phyloP scores from a whole-genome alignment of 1,140 invertebrate genomes.

The Ceratina japonica region DNA sequence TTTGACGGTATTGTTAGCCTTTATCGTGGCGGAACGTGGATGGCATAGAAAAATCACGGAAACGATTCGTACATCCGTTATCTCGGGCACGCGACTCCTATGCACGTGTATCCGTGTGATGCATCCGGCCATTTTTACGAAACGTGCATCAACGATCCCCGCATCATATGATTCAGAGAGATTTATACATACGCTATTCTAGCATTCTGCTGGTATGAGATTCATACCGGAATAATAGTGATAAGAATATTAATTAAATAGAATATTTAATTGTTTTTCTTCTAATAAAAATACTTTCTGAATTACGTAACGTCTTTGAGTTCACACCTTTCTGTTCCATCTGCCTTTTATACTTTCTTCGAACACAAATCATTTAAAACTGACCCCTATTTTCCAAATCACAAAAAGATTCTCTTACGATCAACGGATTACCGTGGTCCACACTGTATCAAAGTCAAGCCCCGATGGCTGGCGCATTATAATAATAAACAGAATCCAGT shows the following conservation, averaged over 20 bases:
- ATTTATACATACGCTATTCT: background rate
- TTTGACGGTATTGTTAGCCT: conserved; percentile 46
- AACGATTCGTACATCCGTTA: conserved; percentile 43
- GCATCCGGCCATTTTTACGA: conserved; percentile 36
- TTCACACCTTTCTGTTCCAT: too few relatives aligned
- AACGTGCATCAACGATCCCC: background rate
- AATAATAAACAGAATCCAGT: background rate
- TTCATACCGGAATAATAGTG: background rate
- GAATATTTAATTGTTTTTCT: too few relatives aligned
- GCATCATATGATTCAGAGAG: background rate
- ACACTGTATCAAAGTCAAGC: background rate
- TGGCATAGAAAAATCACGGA: conserved; percentile 39
- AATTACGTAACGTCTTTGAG: too few relatives aligned
- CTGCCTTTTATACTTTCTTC: too few relatives aligned
- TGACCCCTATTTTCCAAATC: background rate
- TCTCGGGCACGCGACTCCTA: conserved; percentile 9
- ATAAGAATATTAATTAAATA: too few relatives aligned
- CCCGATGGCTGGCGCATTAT: background rate
- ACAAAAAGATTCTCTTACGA: background rate
- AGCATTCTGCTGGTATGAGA: background rate
- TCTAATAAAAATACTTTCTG: too few relatives aligned
- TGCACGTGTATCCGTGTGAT: conserved; percentile 24
- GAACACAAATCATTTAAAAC: background rate
- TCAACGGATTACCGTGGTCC: background rate
- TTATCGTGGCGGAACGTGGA: conserved; percentile 42